Evolutionary conservation across 2,797 vertebrate genomes (phyloP), one percentile per base, ranked within the genome.

Genomic region (Catharus ustulatus): DNA sequence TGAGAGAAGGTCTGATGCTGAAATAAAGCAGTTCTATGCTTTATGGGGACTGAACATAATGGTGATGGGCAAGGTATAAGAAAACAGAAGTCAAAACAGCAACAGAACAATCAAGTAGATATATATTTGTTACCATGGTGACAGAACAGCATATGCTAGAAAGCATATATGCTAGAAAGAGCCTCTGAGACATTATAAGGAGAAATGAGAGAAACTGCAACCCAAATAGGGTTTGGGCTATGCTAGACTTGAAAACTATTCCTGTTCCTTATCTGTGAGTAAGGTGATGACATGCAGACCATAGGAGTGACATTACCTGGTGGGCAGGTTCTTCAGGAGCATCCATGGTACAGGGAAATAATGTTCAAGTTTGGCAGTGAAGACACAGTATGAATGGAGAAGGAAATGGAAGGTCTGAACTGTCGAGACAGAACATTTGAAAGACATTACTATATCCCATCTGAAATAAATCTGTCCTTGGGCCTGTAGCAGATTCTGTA

Each of bases 31-130:
- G 36, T 42, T n/a, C 43, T 81, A 0, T 15, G 30, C 42, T 63
- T 57, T 51, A 42, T 61, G 42, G 57, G 67, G 20, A 79, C 58
- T 2, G 14, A 90, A 67, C 36, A 51, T 6, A 46, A 76, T 0
- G 2, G 13, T 59, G 61, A 68, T 48, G 57, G 81, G 49, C 38
- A 93, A 66, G 17, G 40, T 32, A 17, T 29, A 72, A 68, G 59
- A 63, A 80, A 95, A 67, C 0, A 49, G 5, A 86, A 96, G 36
- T 75, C 63, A 94, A 90, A 95, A 67, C 30, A 90, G 61, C 66
- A 89, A 72, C 55, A 83, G 46, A 84, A 87, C 68, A 77, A 77
- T 52, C 59, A 85, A 45, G 20, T 5, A 45, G 63, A 23, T 3
- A 29, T 18, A 67, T 61, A 49, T 38, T 46, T 54, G 72, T 77